Conservation (phyloP, 2,113 vertebrate species). For the Rhinolophus sinicus region DNA sequence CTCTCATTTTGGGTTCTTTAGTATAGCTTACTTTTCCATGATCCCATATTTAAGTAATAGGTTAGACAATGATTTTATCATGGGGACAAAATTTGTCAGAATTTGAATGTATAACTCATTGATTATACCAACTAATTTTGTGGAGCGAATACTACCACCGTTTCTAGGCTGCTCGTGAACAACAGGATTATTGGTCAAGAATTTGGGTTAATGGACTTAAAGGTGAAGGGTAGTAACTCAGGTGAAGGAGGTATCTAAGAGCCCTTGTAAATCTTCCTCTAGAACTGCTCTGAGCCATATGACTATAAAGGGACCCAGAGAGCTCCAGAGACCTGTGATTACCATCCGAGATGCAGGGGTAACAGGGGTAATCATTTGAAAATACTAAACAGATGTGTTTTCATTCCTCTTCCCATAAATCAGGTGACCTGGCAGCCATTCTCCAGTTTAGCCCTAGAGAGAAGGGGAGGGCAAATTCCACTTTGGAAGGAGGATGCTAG, state of each 20-base stretch:
- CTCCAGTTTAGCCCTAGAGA: constrained; percentile 31
- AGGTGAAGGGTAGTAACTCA: not conserved
- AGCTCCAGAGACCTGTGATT: constrained; percentile 49
- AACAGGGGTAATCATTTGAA: constrained; percentile 73
- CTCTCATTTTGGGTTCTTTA: not conserved
- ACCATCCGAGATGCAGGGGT: constrained; percentile 44
- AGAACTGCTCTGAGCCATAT: constrained; percentile 32
- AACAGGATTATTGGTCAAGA: not conserved
- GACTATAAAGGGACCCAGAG: constrained; percentile 53
- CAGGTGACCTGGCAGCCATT: constrained; percentile 62
- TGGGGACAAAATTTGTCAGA: constrained; percentile 3
- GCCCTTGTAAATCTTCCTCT: constrained; percentile 60
- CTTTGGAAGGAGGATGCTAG: not conserved
- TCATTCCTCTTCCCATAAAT: constrained; percentile 64
- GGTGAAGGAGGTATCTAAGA: constrained; percentile 26
- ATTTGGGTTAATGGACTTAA: constrained; percentile 24
- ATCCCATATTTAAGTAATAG: not conserved
- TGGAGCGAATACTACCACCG: not conserved
- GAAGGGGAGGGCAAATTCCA: constrained; percentile 46
- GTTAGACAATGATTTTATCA: not conserved
- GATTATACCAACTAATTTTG: not conserved
- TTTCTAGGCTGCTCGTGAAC: not conserved
- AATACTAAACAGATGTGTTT: constrained; percentile 76
- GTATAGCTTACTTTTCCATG: not conserved
- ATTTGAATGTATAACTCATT: not conserved